phyloP scores from a whole-genome alignment of 2,888 invertebrate genomes.

The Aporophyla lueneburgensis region DNA sequence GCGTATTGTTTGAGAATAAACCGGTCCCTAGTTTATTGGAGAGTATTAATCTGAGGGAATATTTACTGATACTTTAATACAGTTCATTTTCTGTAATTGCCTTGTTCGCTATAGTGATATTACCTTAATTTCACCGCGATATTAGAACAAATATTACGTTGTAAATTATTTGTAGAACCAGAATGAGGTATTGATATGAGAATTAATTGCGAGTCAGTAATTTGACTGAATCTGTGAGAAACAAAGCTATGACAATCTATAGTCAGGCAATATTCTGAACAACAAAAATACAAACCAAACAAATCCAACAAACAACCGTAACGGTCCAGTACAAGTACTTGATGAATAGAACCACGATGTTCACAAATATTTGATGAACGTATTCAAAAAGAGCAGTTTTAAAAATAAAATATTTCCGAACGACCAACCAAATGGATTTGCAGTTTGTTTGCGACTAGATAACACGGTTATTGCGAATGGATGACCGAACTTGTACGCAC shows the following conservation, averaged over 20 bases:
- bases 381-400: slow-evolving; percentile 40
- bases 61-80: slow-evolving; percentile 62
- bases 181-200: not conserved
- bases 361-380: slow-evolving; percentile 36
- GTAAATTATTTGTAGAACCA: slow-evolving; percentile 16
- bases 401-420: slow-evolving; percentile 15
- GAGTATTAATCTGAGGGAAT: slow-evolving; percentile 55
- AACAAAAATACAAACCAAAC: slow-evolving; percentile 3
- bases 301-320: not conserved
- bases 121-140: slow-evolving; percentile 27
- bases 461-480: slow-evolving; percentile 14
- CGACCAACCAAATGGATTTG: slow-evolving; percentile 23
- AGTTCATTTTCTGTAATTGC: slow-evolving; percentile 46
- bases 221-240: not conserved
- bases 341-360: slow-evolving; percentile 16
- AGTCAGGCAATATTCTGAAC: not conserved
- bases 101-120: slow-evolving; percentile 43
- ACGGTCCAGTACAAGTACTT: not conserved
- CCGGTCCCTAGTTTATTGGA: slow-evolving; percentile 39
- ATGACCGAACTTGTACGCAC: not conserved
- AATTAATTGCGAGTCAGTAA: not conserved
- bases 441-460: slow-evolving; percentile 17
- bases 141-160: slow-evolving; percentile 26
- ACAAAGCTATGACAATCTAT: not conserved
- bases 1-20: slow-evolving; percentile 58